Percentiles rank a stretch among this genome's conserved stretches.
phyloP scores from a whole-genome alignment of 2,797 vertebrate genomes.

The Sparidentex hasta region DNA sequence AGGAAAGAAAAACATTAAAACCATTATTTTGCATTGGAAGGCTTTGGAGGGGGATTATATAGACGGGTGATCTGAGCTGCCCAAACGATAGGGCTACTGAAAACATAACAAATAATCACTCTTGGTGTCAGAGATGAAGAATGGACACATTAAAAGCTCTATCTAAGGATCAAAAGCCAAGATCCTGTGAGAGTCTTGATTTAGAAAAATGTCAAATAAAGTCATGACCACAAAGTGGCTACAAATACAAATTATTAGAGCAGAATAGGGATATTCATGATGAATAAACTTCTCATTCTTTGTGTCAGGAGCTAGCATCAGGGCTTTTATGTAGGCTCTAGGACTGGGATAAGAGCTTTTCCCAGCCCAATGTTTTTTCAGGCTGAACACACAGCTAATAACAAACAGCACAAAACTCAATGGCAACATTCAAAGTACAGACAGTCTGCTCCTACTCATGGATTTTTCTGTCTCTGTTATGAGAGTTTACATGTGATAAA shows the following conservation, averaged over 20 bases:
- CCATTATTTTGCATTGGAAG: slow-evolving; percentile 83
- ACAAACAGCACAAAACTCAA: too few species aligned
- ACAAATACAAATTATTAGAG: slow-evolving; percentile 50
- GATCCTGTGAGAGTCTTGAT: slow-evolving; percentile 55
- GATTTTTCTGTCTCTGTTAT: too few species aligned
- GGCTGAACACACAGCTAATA: background rate
- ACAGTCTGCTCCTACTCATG: too few species aligned
- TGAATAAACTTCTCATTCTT: slow-evolving; percentile 50
- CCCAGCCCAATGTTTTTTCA: too few species aligned
- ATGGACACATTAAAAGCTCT: slow-evolving; percentile 78
- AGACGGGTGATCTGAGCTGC: slow-evolving; percentile 72
- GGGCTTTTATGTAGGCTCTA: slow-evolving; percentile 5
- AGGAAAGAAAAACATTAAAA: slow-evolving; percentile 89
- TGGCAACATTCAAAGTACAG: too few species aligned
- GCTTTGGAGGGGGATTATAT: slow-evolving; percentile 78
- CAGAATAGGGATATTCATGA: slow-evolving; percentile 42
- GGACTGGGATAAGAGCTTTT: background rate
- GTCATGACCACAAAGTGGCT: slow-evolving; percentile 38
- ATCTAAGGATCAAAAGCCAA: slow-evolving; percentile 68
- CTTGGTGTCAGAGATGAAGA: slow-evolving; percentile 75
- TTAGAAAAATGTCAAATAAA: slow-evolving; percentile 66
- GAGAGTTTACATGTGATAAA: too few species aligned
- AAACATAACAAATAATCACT: slow-evolving; percentile 83
- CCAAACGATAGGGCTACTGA: slow-evolving; percentile 77
- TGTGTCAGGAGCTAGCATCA: slow-evolving; percentile 32